Base-by-base conservation (phyloP, 1,140 invertebrate genomes). In the Drosophila mayri region DNA sequence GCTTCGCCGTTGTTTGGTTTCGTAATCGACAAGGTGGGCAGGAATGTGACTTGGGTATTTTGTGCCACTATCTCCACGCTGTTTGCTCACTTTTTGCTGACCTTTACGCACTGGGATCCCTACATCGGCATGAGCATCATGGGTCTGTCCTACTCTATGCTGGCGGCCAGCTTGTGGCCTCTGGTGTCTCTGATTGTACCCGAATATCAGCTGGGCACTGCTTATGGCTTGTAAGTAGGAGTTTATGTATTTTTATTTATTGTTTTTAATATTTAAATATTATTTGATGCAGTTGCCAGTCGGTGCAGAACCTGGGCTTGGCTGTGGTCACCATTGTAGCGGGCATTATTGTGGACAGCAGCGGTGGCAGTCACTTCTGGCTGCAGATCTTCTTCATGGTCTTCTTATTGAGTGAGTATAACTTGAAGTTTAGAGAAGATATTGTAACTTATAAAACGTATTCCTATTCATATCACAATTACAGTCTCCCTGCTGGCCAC, bases 161-260 rank as follows among this genome's bases (percentile, higher is more conserved):
- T 99, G 38, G 98, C 98, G 3, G 98, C 97, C 93, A 97, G 97
- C 61, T 93, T 99, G 12, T 99, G 99, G 98, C 98, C 98, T 11
- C 94, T 99, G 88, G 97, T 99, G 12, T 95, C 98, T 6, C 93
- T 99, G 25, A 96, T 99, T 71, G 96, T 99, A 60, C 97, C 97
- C 9, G 96, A 98, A 92, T 95, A 98, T 94, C 98, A 99, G 93
- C 93, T 99, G 35, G 98, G 98, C 47, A 99, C 98, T 40, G 98
- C 98, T 12, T 99, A 99, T 95, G 99, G 99, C 94, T 96, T 99
- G 91, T 92, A 71, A 86, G 91, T 88, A 8, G 11, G 1, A 32
- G 4, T 4, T 12, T 0, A 22, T 14, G 1, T 18, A 0, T 20
- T 5, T 18, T 30, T 54, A 43, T 4, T 0, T 1, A 28, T 35